Evolutionary conservation across 2,888 invertebrate species (phyloP).

Genomic region (Orthonevra nobilis): DNA sequence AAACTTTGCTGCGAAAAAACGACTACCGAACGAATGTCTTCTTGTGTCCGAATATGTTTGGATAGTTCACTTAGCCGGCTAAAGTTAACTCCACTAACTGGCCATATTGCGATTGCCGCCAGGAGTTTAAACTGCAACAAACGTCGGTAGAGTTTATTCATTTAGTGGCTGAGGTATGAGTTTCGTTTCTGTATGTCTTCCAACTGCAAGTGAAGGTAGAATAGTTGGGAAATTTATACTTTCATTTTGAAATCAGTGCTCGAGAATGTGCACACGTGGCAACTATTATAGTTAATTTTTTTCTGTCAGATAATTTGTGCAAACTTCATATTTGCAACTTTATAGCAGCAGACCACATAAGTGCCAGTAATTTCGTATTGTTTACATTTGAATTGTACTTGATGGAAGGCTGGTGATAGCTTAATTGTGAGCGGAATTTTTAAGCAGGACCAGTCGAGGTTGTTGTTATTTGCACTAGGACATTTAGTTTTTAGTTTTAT

Average conservation of each 20-base stretch:
- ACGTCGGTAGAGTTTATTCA: constrained; percentile 17
- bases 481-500: no score
- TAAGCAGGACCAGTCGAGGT: constrained; percentile 14
- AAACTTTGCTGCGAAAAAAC: constrained; percentile 35
- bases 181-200: neutral
- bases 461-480: neutral
- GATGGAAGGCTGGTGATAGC: constrained; percentile 50
- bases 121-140: constrained; percentile 7
- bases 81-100: constrained; percentile 12
- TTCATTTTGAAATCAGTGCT: constrained; percentile 4
- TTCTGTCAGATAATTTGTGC: constrained; percentile 37
- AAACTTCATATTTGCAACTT: constrained; percentile 18
- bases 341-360: neutral
- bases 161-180: neutral
- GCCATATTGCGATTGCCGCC: neutral
- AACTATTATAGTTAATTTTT: constrained; percentile 34
- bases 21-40: constrained; percentile 46
- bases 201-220: constrained; percentile 1
- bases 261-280: neutral
- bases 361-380: constrained; percentile 14
- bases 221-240: constrained; percentile 51
- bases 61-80: constrained; percentile 32
- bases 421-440: constrained; percentile 43
- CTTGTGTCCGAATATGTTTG: constrained; percentile 16
- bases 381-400: constrained; percentile 52